Base-by-base conservation (phyloP, 2,797 vertebrate genomes). In the Naso thynnoides region DNA sequence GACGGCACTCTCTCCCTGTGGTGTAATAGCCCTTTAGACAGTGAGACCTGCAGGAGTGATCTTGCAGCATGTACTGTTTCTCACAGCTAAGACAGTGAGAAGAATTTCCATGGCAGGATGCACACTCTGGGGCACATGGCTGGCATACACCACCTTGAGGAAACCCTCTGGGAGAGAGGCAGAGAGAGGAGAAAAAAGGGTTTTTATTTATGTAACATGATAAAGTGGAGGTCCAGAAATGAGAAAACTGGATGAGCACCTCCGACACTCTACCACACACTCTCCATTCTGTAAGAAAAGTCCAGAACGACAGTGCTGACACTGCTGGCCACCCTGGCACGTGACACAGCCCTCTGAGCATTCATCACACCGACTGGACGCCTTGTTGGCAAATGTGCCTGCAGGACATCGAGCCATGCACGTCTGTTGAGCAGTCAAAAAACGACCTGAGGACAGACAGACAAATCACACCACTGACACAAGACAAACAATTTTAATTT, bases 71-170 rank as follows among this genome's bases (percentile, higher is more conserved):
- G 36, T 94, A 89, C 0, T 79, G 82, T 7, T 18, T 71, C 72
- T 92, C 55, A 75, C 98, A 99, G 70, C 94, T 96, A 31, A 92
- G 85, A 81, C 98, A 99, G 79, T 90, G 74, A 55, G 87, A 91
- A 57, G 95, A 78, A 45, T 83, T 93, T 52, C 83, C 90, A 26
- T 79, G 78, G 64, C 98, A 98, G 0, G 94, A 94, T 21, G 81
- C 86, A 81, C 97, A 99, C 59, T 90, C 63, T 8, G 77, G 71
- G n/a, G 85, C 91, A 66, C 97, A 99, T 1, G 74, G 81, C 47
- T 42, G 78, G 75, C 95, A 95, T 19, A 9, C 60, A 0, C 67
- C 86, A 1, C 63, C 86, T 33, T 90, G 90, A 31, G 95, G 95
- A 88, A 95, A 96, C 63, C 96, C 96, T 52, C 97, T 99, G 86